Conservation (phyloP, 2,113 vertebrate species). For the Arvicanthis niloticus region DNA sequence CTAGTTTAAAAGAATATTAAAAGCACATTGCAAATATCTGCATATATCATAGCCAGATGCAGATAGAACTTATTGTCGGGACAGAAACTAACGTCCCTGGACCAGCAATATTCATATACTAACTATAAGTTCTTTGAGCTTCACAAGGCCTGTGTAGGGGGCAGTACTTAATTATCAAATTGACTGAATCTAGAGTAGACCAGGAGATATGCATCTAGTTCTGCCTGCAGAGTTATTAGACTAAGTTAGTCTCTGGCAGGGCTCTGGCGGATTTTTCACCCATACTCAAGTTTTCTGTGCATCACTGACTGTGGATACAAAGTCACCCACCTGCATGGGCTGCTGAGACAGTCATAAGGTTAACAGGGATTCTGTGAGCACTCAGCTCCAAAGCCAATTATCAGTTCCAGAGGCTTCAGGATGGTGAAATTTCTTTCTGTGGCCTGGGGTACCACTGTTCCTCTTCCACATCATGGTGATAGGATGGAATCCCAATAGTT, state of each 20-base stretch:
- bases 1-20: background rate
- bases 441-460: background rate
- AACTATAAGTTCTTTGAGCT: background rate
- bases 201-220: background rate
- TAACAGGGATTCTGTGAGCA: background rate
- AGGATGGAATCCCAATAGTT: rapidly evolving
- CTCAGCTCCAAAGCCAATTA: background rate
- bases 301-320: background rate
- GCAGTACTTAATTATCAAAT: background rate
- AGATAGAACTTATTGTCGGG: background rate
- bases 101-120: background rate
- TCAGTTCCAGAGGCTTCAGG: background rate
- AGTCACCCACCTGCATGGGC: background rate
- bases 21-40: constrained; percentile 8
- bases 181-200: background rate
- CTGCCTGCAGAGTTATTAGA: background rate
- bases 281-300: background rate
- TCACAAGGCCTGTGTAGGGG: background rate
- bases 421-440: background rate
- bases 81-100: background rate
- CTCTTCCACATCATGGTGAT: background rate
- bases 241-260: background rate
- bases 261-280: background rate
- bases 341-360: background rate
- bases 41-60: background rate